Percentiles rank a stretch among this genome's conserved stretches.
Evolutionary conservation across 2,888 invertebrate genomes (phyloP).

Genomic region (Acleris laterana): DNA sequence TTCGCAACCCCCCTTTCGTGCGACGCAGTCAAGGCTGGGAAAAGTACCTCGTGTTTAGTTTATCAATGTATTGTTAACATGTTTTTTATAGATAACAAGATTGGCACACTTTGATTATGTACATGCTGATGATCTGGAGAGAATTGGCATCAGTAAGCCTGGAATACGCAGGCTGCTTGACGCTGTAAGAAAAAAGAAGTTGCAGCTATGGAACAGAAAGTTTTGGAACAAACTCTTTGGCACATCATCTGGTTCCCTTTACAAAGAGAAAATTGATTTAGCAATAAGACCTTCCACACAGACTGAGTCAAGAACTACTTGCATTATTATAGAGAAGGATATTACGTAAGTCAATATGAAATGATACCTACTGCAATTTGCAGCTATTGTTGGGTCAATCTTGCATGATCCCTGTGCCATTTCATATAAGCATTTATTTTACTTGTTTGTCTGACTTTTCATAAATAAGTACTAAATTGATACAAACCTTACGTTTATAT

Average conservation of each 20-base stretch:
- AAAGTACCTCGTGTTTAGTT: constrained; percentile 8
- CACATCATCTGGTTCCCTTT: constrained; percentile 64
- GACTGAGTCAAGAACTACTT: constrained; percentile 84
- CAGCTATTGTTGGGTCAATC: too few species aligned
- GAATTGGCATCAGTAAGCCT: constrained; percentile 97
- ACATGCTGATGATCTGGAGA: constrained; percentile 96
- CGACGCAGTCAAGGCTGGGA: constrained; percentile 16
- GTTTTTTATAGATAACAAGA: constrained; percentile 89
- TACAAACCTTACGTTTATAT: too few species aligned
- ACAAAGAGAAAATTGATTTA: constrained; percentile 78
- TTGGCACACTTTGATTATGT: constrained; percentile 98
- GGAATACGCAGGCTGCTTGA: constrained; percentile 95
- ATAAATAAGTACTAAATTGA: too few species aligned
- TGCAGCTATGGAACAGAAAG: constrained; percentile 92
- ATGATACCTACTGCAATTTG: too few species aligned
- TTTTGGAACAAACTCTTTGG: constrained; percentile 92
- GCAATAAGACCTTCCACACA: constrained; percentile 65
- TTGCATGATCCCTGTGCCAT: too few species aligned
- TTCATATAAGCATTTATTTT: too few species aligned
- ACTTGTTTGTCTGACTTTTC: too few species aligned
- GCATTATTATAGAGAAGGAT: constrained; percentile 93
- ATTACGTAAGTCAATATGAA: constrained; percentile 81
- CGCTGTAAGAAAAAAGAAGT: constrained; percentile 94
- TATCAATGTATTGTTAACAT: not conserved
- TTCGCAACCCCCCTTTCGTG: constrained; percentile 15